phyloP scores from a whole-genome alignment of 2,797 vertebrate genomes.

The Smutsia temminckii region DNA sequence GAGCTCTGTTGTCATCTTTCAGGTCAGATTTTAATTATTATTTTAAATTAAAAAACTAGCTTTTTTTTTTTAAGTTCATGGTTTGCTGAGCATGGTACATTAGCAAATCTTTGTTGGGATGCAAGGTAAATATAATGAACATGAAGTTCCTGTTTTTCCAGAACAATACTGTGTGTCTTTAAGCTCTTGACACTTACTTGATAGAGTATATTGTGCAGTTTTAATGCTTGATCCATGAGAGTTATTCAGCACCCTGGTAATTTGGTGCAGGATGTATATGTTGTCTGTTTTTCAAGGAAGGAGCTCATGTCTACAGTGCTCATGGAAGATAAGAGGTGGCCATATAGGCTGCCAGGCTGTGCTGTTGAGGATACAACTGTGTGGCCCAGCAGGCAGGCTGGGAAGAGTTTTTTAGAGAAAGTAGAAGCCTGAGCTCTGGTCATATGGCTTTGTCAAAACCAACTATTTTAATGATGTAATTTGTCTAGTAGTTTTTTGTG shows the following conservation, averaged over 20 bases:
- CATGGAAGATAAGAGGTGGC: background rate
- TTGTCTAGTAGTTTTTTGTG: constrained; percentile 27
- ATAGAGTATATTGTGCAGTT: background rate
- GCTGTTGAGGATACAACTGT: background rate
- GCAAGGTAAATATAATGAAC: background rate
- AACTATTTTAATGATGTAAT: background rate
- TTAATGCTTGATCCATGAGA: background rate
- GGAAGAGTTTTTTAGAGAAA: background rate
- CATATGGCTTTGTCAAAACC: background rate
- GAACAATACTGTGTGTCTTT: background rate
- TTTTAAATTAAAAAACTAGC: background rate
- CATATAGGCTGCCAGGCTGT: background rate
- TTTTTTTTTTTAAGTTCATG: background rate
- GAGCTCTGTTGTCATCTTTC: background rate
- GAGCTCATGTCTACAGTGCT: background rate
- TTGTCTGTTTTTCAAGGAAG: background rate
- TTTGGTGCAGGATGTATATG: background rate
- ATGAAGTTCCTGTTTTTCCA: background rate
- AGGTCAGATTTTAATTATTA: background rate
- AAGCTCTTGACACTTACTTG: background rate
- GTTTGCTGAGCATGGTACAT: background rate
- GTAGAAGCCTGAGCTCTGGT: background rate
- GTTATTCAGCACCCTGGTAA: background rate
- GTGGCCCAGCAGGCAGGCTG: background rate
- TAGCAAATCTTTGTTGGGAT: background rate